Conservation (phyloP, 2,797 vertebrate species). For the Megaceryle alcyon region DNA sequence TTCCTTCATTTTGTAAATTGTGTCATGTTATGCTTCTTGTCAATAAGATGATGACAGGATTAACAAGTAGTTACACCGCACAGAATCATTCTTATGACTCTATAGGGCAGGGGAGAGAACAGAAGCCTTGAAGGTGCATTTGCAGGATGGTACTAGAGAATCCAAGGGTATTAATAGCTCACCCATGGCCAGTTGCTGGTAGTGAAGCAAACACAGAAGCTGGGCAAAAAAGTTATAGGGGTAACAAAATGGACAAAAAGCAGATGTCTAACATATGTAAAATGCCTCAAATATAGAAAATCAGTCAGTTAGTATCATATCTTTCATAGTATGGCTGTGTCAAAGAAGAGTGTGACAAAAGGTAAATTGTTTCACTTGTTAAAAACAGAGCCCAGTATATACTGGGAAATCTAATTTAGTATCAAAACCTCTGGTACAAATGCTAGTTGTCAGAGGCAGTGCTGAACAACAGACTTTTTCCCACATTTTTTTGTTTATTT, state of each 20-base stretch:
- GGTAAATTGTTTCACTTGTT: neutral
- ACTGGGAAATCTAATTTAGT: neutral
- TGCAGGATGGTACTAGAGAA: neutral
- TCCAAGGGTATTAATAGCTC: neutral
- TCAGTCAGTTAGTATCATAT: neutral
- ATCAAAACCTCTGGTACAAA: neutral
- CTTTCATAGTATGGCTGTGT: neutral
- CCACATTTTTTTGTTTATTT: neutral
- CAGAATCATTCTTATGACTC: neutral
- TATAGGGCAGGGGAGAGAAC: neutral
- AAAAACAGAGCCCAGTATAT: neutral
- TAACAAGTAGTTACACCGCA: neutral
- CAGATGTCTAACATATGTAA: neutral
- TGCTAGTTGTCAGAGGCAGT: neutral
- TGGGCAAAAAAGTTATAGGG: neutral
- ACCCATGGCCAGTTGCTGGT: neutral
- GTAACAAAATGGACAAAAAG: neutral
- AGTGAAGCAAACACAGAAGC: neutral
- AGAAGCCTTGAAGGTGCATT: neutral
- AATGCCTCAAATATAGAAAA: neutral
- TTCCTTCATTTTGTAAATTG: neutral
- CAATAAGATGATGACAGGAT: neutral
- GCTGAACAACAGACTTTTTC: neutral
- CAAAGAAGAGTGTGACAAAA: neutral
- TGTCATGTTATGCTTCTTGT: neutral